A percentile compares a stretch with the other conserved stretches of the same genome.
Conservation (phyloP, 2,888 invertebrate genomes). For the Sinohyriopsis cumingii region DNA sequence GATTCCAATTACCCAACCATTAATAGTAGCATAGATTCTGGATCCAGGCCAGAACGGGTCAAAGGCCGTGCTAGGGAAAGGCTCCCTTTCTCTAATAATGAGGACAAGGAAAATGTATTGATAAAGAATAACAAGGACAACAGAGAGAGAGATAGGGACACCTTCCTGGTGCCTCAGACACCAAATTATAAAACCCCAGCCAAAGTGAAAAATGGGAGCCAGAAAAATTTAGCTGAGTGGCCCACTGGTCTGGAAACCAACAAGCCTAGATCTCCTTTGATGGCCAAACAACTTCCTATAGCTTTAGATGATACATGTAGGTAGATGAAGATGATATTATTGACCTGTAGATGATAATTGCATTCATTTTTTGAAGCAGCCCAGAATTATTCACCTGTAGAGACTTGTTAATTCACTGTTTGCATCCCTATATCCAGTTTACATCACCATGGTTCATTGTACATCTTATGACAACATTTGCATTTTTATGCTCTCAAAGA, state of each 20-base stretch:
- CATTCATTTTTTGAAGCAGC: no score
- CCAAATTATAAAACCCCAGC: constrained; percentile 58
- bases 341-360: neutral
- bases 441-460: neutral
- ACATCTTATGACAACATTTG: neutral
- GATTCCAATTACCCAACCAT: constrained; percentile 9
- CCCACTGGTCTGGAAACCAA: constrained; percentile 19
- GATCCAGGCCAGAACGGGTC: constrained; percentile 35
- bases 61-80: constrained; percentile 53
- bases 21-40: constrained; percentile 14
- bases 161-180: constrained; percentile 68
- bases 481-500: no score
- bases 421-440: neutral
- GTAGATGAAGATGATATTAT: constrained; percentile 13
- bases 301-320: constrained; percentile 61
- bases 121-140: constrained; percentile 44
- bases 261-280: constrained; percentile 55
- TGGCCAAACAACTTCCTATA: constrained; percentile 51
- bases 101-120: constrained; percentile 32
- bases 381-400: no score
- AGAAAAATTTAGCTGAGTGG: constrained; percentile 28
- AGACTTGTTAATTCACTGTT: neutral
- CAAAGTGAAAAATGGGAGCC: constrained; percentile 31
- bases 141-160: constrained; percentile 51
- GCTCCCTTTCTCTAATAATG: constrained; percentile 51